phyloP scores from a whole-genome alignment of 2,113 vertebrate species.

The Centrocercus urophasianus region DNA sequence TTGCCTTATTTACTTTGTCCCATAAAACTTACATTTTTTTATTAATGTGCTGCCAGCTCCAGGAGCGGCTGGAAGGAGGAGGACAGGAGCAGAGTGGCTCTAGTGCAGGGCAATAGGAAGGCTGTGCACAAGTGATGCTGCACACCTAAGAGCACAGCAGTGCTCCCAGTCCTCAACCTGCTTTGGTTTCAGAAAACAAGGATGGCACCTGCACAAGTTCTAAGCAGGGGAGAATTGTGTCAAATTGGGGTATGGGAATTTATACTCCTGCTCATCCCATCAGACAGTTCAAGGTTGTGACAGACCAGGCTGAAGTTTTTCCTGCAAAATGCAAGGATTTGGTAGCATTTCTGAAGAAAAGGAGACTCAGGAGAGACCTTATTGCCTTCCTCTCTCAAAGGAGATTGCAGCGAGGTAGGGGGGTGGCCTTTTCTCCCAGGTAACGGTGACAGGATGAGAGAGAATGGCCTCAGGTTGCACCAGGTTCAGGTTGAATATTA shows the following conservation, averaged over 20 bases:
- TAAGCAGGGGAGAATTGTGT: not conserved
- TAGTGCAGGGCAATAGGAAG: not conserved
- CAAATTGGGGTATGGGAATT: not conserved
- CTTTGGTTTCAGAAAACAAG: not conserved
- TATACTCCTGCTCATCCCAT: not conserved
- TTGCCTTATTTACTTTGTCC: conserved; percentile 80
- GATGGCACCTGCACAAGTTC: not conserved
- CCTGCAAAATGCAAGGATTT: not conserved
- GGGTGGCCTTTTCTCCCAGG: no score
- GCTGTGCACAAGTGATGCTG: not conserved
- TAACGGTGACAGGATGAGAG: no score
- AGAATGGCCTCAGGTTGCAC: no score
- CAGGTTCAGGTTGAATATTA: no score
- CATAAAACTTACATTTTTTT: conserved; percentile 78
- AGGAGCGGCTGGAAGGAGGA: not conserved
- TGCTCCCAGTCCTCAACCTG: not conserved
- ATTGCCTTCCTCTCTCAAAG: no score
- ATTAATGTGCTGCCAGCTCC: conserved; percentile 75
- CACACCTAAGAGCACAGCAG: not conserved
- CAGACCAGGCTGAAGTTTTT: fast-evolving
- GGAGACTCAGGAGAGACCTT: no score
- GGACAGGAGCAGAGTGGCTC: not conserved
- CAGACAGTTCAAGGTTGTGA: not conserved
- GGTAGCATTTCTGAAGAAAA: no score
- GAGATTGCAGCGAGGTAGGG: no score